phyloP scores from a whole-genome alignment of 2,888 invertebrate genomes.

The Oconnorella tubifera region DNA sequence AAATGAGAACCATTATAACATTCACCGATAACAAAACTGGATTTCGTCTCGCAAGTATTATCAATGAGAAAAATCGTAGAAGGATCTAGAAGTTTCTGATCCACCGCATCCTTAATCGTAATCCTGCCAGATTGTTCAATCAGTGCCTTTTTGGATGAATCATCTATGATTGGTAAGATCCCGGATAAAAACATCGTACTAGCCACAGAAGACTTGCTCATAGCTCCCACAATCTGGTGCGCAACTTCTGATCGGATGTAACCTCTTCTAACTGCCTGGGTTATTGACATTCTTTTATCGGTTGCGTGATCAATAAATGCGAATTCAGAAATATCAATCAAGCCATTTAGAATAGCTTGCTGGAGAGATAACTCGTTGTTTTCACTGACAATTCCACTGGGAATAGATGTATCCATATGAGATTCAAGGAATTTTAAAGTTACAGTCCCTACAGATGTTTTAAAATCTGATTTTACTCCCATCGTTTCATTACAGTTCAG shows the following conservation, averaged over 20 bases:
- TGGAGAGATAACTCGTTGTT: not conserved
- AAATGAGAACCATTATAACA: too few species aligned
- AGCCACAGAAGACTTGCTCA: not conserved
- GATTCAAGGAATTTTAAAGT: not conserved
- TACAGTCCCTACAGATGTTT: too few species aligned
- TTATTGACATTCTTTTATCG: too few species aligned
- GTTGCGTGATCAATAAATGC: too few species aligned
- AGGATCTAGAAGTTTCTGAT: not conserved
- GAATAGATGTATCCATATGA: not conserved
- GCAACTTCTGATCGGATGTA: not conserved
- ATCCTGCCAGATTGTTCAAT: not conserved
- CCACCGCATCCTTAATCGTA: not conserved
- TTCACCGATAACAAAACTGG: too few species aligned
- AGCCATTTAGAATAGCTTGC: not conserved
- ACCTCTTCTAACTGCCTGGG: not conserved
- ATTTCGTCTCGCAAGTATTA: too few species aligned
- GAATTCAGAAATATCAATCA: not conserved
- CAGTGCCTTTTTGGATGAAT: not conserved
- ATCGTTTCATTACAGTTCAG: too few species aligned
- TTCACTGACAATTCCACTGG: not conserved
- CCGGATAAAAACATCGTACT: not conserved
- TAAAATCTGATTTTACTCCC: too few species aligned
- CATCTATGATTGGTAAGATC: not conserved
- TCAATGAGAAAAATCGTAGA: not conserved
- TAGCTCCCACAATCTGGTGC: not conserved